Evolutionary conservation across 2,113 vertebrate species (phyloP).

Genomic region (Corydoras maculifer): DNA sequence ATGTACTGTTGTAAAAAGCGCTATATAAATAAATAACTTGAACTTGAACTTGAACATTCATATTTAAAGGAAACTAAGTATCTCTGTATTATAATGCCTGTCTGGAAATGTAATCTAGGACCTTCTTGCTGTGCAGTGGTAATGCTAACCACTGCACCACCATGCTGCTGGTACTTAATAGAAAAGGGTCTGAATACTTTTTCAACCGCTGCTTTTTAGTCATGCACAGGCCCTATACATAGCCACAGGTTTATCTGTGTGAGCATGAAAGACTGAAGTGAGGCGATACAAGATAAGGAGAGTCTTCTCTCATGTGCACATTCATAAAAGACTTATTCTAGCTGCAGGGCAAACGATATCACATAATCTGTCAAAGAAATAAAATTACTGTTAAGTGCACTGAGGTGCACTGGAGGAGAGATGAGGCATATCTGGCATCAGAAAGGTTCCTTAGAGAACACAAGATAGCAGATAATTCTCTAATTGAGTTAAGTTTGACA

Average conservation of each 20-base stretch:
- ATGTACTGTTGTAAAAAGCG: no score
- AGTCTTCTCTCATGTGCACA: neutral
- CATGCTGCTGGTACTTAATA: no score
- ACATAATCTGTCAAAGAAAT: conserved; percentile 20
- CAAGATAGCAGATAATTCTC: conserved; percentile 16
- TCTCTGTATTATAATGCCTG: no score
- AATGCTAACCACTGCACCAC: no score
- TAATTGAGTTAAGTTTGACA: conserved; percentile 33
- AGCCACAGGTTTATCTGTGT: neutral
- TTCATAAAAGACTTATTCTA: conserved; percentile 7
- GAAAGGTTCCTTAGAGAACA: conserved; percentile 5
- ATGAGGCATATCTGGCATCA: conserved; percentile 3
- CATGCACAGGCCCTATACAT: neutral
- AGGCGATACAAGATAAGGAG: neutral
- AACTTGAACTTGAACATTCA: no score
- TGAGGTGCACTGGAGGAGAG: neutral
- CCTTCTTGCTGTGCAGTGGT: no score
- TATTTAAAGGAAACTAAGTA: no score
- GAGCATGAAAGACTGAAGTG: neutral
- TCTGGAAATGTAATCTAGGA: no score
- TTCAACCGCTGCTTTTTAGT: neutral
- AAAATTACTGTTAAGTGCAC: conserved; percentile 3
- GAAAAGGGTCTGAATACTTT: no score
- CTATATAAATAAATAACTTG: no score
- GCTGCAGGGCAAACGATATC: conserved; percentile 17